A percentile compares a stretch with the other conserved stretches of the same genome.
Conservation (phyloP, 37 sponge, comb jelly and placozoan species). For the Bolinopsis microptera region DNA sequence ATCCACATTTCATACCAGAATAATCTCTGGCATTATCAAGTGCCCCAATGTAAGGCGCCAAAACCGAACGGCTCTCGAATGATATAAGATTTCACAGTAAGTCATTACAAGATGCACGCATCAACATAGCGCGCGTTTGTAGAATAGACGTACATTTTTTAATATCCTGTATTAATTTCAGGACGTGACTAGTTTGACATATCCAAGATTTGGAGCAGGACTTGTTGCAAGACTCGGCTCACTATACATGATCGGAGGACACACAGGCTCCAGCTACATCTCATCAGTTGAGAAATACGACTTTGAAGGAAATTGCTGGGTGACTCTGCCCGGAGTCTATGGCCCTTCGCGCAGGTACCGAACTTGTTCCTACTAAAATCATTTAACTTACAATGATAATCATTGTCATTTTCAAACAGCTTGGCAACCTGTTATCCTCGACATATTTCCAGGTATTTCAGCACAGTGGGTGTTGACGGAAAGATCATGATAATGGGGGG, state of each 20-base stretch:
- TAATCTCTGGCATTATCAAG: too few species aligned
- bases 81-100: not conserved
- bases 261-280: conserved; percentile 62
- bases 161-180: not conserved
- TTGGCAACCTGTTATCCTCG: too few species aligned
- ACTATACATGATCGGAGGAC: conserved; percentile 55
- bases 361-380: not conserved
- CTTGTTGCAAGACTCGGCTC: not conserved
- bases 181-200: conserved; percentile 32
- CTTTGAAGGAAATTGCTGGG: conserved; percentile 60
- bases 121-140: not conserved
- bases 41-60: too few species aligned
- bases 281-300: conserved; percentile 42
- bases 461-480: conserved; percentile 24
- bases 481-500: conserved; percentile 65
- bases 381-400: not conserved
- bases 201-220: conserved; percentile 31
- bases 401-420: too few species aligned
- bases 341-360: conserved; percentile 34
- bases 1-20: too few species aligned
- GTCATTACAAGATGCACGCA: not conserved
- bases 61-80: not conserved
- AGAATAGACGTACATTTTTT: too few species aligned
- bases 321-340: not conserved
- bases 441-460: conserved; percentile 67